These are phyloP conservation scores for Zelostemma sp. DNA, from an alignment of 1,140 invertebrate species.

Conservation along the genomic window DNA sequence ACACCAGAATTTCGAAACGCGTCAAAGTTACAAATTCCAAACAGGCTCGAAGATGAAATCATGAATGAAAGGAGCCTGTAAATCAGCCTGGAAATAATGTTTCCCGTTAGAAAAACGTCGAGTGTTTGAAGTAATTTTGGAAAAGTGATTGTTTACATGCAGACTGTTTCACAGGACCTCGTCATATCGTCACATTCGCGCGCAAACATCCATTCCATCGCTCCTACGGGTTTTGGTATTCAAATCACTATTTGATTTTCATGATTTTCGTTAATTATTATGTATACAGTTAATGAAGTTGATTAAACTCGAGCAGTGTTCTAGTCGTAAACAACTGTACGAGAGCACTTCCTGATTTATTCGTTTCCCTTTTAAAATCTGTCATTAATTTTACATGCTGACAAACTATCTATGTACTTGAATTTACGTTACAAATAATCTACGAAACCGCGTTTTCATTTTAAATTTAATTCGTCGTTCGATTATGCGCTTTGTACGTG, in stretches of 20 bases:
- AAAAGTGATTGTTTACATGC: too few species aligned
- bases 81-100: too few species aligned
- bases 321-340: slow-evolving; percentile 56
- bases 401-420: slow-evolving; percentile 63
- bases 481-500: slow-evolving; percentile 64
- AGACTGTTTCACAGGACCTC: too few species aligned
- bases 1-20: too few species aligned
- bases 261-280: slow-evolving; percentile 61
- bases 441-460: slow-evolving; percentile 55
- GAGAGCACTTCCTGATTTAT: slow-evolving; percentile 35
- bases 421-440: slow-evolving; percentile 63
- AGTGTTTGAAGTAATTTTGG: too few species aligned
- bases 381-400: slow-evolving; percentile 59
- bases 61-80: too few species aligned
- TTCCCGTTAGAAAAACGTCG: too few species aligned
- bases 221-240: slow-evolving; percentile 58
- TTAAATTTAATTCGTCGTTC: slow-evolving; percentile 52
- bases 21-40: slow-evolving; percentile 41
- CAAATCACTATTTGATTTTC: slow-evolving; percentile 60
- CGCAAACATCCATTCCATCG: slow-evolving; percentile 55
- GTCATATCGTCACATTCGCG: slow-evolving; percentile 25
- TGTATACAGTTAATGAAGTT: slow-evolving; percentile 58
- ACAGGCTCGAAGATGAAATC: slow-evolving; percentile 27
- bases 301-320: slow-evolving; percentile 48
- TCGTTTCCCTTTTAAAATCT: slow-evolving; percentile 42